Percentiles rank a stretch among this genome's conserved stretches.
Conservation (phyloP, 1,140 invertebrate species). For the Bombus confusus region DNA sequence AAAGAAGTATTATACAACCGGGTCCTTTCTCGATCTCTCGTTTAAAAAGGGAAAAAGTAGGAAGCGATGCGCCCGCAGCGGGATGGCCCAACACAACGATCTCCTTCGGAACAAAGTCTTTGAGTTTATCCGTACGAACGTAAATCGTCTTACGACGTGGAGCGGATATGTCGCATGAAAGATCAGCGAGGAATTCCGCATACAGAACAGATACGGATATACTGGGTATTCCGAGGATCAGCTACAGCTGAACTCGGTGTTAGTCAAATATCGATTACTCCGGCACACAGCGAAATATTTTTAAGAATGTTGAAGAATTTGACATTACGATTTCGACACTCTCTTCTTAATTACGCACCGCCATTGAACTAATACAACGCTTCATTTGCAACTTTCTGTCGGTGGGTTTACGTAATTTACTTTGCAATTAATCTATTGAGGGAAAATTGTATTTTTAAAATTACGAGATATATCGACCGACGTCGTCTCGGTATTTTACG, state of each 20-base stretch:
- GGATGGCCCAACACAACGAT: background rate
- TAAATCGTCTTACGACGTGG: conserved; percentile 51
- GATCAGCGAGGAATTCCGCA: conserved; percentile 49
- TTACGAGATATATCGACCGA: too few relatives aligned
- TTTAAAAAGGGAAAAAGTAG: background rate
- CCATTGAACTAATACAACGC: background rate
- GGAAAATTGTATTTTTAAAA: too few relatives aligned
- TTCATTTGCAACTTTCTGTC: background rate
- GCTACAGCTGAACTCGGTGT: background rate
- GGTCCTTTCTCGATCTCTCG: background rate
- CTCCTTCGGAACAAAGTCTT: conserved; percentile 24
- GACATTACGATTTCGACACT: background rate
- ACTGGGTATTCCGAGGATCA: conserved; percentile 28
- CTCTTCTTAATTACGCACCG: background rate
- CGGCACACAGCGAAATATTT: too few relatives aligned
- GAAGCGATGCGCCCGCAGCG: background rate
- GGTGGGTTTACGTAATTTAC: background rate
- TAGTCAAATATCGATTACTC: conserved; percentile 30
- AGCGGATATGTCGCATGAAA: conserved; percentile 56
- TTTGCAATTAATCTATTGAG: background rate
- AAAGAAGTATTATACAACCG: conserved; percentile 29
- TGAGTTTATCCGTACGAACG: conserved; percentile 43
- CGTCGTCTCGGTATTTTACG: too few relatives aligned
- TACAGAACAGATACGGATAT: conserved; percentile 33
- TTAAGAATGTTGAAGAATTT: background rate